Base-by-base conservation (phyloP, 1,140 invertebrate species). In the Philotrypesis tridentata region DNA sequence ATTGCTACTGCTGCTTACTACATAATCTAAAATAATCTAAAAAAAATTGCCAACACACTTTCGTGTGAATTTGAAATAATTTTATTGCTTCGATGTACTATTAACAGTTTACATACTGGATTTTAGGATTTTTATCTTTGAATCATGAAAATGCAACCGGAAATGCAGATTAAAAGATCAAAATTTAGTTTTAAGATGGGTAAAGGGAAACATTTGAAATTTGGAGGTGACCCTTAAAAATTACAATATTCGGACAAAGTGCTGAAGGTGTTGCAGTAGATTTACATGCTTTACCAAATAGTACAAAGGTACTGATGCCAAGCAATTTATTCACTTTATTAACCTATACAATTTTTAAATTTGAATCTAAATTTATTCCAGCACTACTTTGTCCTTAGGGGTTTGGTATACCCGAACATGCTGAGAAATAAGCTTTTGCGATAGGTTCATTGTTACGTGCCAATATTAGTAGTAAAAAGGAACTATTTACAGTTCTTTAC, bases 341-440 rank as follows among this genome's bases (percentile, higher is more conserved):
- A n/a, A n/a, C n/a, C n/a, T n/a, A n/a, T n/a, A n/a, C n/a, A n/a
- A n/a, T n/a, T n/a, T n/a, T n/a, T n/a, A n/a, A n/a, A n/a, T n/a
- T n/a, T n/a, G n/a, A n/a, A n/a, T n/a, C n/a, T 75, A 93, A 94
- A 94, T 23, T 88, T 95, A 61, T 96, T 95, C 86, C 92, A 92
- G 82, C 91, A 89, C 94, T 94, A 31, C 87, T 95, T 21, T 93
- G 93, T 84, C 93, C 94, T 14, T 96, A 95, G 95, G 93, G 95
- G 23, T 89, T 95, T 68, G 77, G 84, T n/a, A 80, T 83, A 12
- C 72, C 94, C 23, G 87, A 90, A 67, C 89, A 93, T 65, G 93
- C 94, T 0, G 87, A 89, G 8, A 90, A 91, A 79, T 93, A 93
- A 81, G 94, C 95, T 27, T 93, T 94, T 75, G 90, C 93, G 73